A percentile compares a stretch with the other conserved stretches of the same genome.
Evolutionary conservation across 1,140 invertebrate species (phyloP).

Genomic region (Oscheius sp.): DNA sequence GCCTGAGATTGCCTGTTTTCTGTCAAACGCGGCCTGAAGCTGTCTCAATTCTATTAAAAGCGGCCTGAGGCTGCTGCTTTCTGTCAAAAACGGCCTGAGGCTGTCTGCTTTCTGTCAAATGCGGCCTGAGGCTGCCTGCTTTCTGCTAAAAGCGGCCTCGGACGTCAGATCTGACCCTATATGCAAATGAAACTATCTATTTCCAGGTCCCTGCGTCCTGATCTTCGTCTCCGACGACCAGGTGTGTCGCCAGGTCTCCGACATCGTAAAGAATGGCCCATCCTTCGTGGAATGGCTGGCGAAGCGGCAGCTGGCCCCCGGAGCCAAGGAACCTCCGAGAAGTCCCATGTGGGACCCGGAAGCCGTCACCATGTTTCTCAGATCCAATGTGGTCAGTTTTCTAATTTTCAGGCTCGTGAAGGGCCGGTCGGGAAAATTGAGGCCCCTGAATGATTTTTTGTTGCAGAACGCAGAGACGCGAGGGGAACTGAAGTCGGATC

Average conservation of each 20-base stretch:
- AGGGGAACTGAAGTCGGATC: slow-evolving; percentile 34
- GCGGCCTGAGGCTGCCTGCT: too few species aligned
- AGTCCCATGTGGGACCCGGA: slow-evolving; percentile 48
- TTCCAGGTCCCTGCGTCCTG: slow-evolving; percentile 44
- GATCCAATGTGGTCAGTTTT: slow-evolving; percentile 31
- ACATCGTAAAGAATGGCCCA: slow-evolving; percentile 35
- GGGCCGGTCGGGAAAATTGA: too few species aligned
- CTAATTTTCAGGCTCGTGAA: too few species aligned
- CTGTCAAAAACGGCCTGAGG: too few species aligned
- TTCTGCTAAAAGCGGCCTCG: too few species aligned
- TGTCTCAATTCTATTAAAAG: too few species aligned
- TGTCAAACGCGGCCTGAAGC: too few species aligned
- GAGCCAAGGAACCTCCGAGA: slow-evolving; percentile 37
- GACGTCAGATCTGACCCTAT: not conserved
- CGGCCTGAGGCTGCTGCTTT: too few species aligned
- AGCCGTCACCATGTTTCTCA: slow-evolving; percentile 40
- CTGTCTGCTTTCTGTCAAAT: too few species aligned
- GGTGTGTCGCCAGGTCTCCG: slow-evolving; percentile 46
- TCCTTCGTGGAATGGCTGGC: slow-evolving; percentile 9
- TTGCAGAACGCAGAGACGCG: slow-evolving; percentile 45
- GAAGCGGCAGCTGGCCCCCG: slow-evolving; percentile 13
- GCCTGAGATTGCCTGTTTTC: too few species aligned
- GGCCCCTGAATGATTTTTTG: not conserved
- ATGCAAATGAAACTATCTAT: not conserved
- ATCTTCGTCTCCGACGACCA: slow-evolving; percentile 47